A percentile compares a stretch with the other conserved stretches of the same genome.
Evolutionary conservation across 2,113 vertebrate species (phyloP).

Genomic region (Apistogramma diplotaenia): DNA sequence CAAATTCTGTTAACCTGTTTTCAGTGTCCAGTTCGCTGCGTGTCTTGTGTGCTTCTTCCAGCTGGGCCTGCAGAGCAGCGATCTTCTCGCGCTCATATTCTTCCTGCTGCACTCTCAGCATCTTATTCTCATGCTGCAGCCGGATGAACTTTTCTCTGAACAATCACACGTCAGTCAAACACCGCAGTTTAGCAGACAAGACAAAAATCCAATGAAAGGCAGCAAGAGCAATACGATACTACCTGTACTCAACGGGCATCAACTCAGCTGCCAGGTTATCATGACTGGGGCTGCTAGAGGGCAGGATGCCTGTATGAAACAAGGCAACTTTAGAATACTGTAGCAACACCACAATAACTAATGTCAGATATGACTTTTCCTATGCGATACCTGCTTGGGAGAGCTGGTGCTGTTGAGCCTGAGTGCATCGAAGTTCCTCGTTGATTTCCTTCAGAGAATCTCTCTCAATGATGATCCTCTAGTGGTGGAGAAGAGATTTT

Average conservation of each 20-base stretch:
- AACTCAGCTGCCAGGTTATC: conserved; percentile 95
- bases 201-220: not conserved
- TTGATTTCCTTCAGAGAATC: conserved; percentile 93
- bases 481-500: not conserved
- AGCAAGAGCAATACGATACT: not conserved
- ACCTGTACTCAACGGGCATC: conserved; percentile 93
- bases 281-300: conserved; percentile 82
- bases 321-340: not conserved
- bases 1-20: conserved; percentile 71
- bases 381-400: conserved; percentile 83
- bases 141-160: conserved; percentile 91
- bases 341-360: not conserved
- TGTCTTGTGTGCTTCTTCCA: conserved; percentile 86
- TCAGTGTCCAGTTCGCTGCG: conserved; percentile 89
- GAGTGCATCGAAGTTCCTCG: conserved; percentile 91
- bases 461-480: conserved; percentile 91
- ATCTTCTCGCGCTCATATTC: conserved; percentile 89
- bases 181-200: not conserved
- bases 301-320: conserved; percentile 60
- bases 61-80: conserved; percentile 81
- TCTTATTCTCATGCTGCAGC: conserved; percentile 96
- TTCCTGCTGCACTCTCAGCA: conserved; percentile 91
- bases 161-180: not conserved
- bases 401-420: conserved; percentile 90
- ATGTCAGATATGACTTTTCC: not conserved